Base-by-base conservation (phyloP, 1,140 invertebrate species). In the Battus philenor region DNA sequence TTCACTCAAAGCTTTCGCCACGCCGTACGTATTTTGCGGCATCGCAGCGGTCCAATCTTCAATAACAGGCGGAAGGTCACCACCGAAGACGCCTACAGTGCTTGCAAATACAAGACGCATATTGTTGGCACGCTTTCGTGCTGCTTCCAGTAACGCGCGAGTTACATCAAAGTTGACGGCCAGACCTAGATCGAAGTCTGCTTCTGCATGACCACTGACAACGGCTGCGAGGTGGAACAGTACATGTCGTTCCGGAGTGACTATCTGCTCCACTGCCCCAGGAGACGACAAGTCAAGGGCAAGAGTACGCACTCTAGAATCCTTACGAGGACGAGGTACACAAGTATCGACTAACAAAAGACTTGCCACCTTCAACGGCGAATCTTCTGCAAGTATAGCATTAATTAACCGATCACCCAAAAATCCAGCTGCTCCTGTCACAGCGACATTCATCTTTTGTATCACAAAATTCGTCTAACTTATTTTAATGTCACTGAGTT, bases 181-280 rank as follows among this genome's bases (percentile, higher is more conserved):
- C 1, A 83, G 29, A 0, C 79, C 79, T 2, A 70, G 49, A 6
- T 83, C 74, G 18, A 80, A 75, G 15, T 83, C 76, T 0, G 49
- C 55, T 58, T 83, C 79, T 0, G 79, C 72, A 4, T 75, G 70
- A 0, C 79, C 79, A 33, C 76, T 83, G n/a, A 83, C 72, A 4
- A 80, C 50, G 6, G 76, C 76, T 1, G 79, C 79, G 5, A 83
- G 48, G 26, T 83, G 79, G 44, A 80, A 77, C 0, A 83, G 7
- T 2, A 78, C 50, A 26, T 70, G 38, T 11, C 41, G 45, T 3
- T 63, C 44, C 4, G 46, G 5, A 0, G 44, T 32, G 1, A 78
- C 44, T 0, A 78, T 44, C 0, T 34, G 45, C 2, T 65, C 54
- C 1, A 61, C 50, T 4, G 60, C 61, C 0, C 24, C 59, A 8